These are phyloP conservation scores for Ecdyonurus torrentis DNA, from an alignment of 2,888 invertebrate genomes.

Conservation along the genomic window DNA sequence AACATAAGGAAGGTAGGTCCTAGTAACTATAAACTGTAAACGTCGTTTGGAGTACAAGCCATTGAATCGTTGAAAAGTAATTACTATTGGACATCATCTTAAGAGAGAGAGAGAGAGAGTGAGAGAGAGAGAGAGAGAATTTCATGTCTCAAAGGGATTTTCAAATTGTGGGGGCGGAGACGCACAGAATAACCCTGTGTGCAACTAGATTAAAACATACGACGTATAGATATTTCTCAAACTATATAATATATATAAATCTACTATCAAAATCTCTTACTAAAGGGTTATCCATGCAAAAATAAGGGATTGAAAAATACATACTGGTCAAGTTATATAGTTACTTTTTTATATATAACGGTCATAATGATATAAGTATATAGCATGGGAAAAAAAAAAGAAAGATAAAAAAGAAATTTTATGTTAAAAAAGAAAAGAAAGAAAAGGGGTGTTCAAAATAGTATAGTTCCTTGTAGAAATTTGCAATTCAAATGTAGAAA, in stretches of 20 bases:
- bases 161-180: not conserved
- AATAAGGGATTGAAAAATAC: not conserved
- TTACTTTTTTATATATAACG: not conserved
- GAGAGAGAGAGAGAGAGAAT: too few species aligned
- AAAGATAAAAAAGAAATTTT: not conserved
- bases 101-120: too few species aligned
- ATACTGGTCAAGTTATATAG: not conserved
- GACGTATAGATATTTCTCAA: not conserved
- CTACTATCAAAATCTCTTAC: not conserved
- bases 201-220: not conserved
- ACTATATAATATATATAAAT: too few species aligned
- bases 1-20: too few species aligned
- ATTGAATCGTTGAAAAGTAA: not conserved
- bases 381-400: not conserved
- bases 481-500: not conserved
- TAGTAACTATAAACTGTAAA: too few species aligned
- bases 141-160: not conserved
- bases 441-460: not conserved
- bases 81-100: not conserved
- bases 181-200: not conserved
- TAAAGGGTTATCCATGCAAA: not conserved
- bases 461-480: not conserved
- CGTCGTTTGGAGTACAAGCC: not conserved
- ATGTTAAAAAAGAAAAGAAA: not conserved
- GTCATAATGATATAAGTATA: not conserved